phyloP scores from a whole-genome alignment of 2,797 vertebrate species.

The Saxicola maurus region DNA sequence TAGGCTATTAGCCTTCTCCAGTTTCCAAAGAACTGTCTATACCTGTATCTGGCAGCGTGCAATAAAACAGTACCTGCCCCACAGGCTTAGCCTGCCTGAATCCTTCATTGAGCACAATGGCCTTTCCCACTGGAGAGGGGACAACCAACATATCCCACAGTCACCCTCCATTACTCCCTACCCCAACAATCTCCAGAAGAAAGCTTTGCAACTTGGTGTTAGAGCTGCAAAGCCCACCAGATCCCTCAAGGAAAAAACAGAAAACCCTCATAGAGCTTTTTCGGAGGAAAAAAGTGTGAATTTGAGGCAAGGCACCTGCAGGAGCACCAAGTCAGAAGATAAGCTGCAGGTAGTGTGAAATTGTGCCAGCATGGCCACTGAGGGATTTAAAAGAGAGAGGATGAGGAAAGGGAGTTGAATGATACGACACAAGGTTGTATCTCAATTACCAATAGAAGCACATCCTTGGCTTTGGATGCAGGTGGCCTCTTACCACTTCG shows the following conservation, averaged over 20 bases:
- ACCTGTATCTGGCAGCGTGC: constrained; percentile 22
- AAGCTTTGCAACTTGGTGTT: background rate
- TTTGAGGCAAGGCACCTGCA: background rate
- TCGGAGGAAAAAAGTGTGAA: background rate
- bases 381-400: background rate
- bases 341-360: background rate
- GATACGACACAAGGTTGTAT: accelerated
- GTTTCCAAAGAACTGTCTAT: constrained; percentile 34
- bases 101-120: background rate
- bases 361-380: background rate
- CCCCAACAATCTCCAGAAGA: background rate
- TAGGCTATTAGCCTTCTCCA: constrained; percentile 24
- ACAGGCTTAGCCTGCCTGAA: constrained; percentile 43
- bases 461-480: background rate
- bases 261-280: background rate
- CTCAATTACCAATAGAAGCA: background rate
- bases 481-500: background rate
- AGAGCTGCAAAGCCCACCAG: accelerated
- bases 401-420: background rate
- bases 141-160: background rate
- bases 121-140: constrained; percentile 34
- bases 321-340: background rate
- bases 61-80: constrained; percentile 25
- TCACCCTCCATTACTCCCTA: background rate
- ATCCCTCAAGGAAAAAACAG: background rate